Evolutionary conservation across 2,888 invertebrate species (phyloP), one percentile per base, ranked within the genome.

Genomic region (Vannuccia rotundouncinata): DNA sequence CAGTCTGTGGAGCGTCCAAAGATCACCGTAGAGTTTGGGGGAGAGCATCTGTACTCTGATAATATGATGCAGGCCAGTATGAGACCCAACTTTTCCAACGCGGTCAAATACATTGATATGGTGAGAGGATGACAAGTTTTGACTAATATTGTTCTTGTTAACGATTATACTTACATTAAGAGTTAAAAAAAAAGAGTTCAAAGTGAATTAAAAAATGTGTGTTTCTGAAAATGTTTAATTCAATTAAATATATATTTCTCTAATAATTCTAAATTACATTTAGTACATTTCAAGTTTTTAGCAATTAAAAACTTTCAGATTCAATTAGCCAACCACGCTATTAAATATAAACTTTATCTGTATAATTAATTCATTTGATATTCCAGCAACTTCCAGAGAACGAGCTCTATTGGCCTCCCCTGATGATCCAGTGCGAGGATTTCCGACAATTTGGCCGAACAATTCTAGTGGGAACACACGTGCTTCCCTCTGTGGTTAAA

Each of bases 401-500:
- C 87, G 93, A 94, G 86, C 89, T 93, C n/a, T 95, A 94, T 85
- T 91, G 95, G 84, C 95, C 95, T 17, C 95, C 95, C 0, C 90
- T 95, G 82, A 94, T 94, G 0, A 94, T 95, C 83, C 90, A 95
- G 59, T 94, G 92, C 59, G 93, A 94, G 1, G 94, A 94, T 86
- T 94, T 94, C 84, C 90, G 94, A 31, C 94, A 94, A 85, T 95
- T 95, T 85, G 95, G 95, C 0, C 90, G 95, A 81, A 92, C 92
- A 83, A 94, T 94, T 0, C 89, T 95, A 2, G 94, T 95, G 0
- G 95, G 95, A 0, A 95, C 94, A 0, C 95, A 95, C 86, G 94
- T 93, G 82, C 95, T 95, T 79, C 94, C 93, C 86, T 94, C 94
- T 22, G 25, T 60, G 1, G 17, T 22, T 45, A 31, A 77, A 2